These are phyloP conservation scores for Rhaphigaster nebulosa DNA, from an alignment of 2,888 invertebrate species.

Conservation along the genomic window DNA sequence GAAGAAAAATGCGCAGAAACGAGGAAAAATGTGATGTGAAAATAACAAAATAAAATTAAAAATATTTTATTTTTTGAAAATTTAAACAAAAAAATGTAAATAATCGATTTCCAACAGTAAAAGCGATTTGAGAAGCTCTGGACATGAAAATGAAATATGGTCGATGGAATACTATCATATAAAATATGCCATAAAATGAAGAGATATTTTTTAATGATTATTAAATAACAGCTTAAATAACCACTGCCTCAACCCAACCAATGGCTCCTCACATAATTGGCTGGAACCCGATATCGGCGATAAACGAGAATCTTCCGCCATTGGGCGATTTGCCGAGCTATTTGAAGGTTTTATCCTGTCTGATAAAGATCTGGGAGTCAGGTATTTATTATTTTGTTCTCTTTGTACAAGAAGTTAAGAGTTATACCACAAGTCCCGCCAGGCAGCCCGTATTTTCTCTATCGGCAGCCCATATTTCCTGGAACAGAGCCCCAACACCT, in stretches of 20 bases:
- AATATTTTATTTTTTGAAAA: too few relatives aligned
- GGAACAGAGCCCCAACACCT: background rate
- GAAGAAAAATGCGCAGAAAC: too few relatives aligned
- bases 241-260: background rate
- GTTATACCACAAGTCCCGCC: background rate
- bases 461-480: slow-evolving; percentile 35
- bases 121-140: too few relatives aligned
- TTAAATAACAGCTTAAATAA: too few relatives aligned
- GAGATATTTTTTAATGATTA: too few relatives aligned
- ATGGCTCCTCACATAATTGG: slow-evolving; percentile 5
- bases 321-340: background rate
- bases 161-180: too few relatives aligned
- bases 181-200: too few relatives aligned
- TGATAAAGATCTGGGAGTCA: slow-evolving; percentile 10
- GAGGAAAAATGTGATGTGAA: too few relatives aligned
- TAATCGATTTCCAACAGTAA: too few relatives aligned
- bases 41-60: too few relatives aligned
- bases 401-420: background rate
- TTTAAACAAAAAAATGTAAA: too few relatives aligned
- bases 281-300: background rate
- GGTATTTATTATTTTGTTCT: slow-evolving; percentile 22
- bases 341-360: slow-evolving; percentile 12
- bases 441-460: background rate
- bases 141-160: too few relatives aligned
- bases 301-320: background rate